Evolutionary conservation across 1,140 invertebrate species (phyloP).

Genomic region (Drosophila baimaii): DNA sequence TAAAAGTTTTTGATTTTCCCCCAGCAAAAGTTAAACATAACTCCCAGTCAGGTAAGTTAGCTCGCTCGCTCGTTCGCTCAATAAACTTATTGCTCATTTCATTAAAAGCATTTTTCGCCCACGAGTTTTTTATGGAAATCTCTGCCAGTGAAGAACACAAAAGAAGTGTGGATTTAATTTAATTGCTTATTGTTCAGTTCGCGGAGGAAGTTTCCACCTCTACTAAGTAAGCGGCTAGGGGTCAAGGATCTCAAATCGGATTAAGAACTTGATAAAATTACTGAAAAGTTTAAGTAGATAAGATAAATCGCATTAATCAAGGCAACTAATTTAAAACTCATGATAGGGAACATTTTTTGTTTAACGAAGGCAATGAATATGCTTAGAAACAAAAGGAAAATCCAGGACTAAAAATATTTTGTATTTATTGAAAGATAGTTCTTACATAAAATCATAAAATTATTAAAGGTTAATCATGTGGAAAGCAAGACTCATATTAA

Average conservation of each 20-base stretch:
- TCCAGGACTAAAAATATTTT: too few species aligned
- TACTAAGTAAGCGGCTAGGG: constrained; percentile 4
- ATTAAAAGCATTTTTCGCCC: constrained; percentile 54
- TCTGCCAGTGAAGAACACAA: constrained; percentile 13
- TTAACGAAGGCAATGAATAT: background rate
- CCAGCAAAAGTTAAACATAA: constrained; percentile 62
- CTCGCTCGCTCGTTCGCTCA: constrained; percentile 45
- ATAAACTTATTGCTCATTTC: constrained; percentile 62
- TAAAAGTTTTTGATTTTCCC: constrained; percentile 42
- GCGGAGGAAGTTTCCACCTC: constrained; percentile 9
- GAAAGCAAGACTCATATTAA: too few species aligned
- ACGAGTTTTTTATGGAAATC: constrained; percentile 15
- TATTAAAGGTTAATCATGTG: too few species aligned
- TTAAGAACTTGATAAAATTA: constrained; percentile 47
- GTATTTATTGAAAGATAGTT: background rate
- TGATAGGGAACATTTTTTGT: background rate
- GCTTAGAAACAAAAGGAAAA: background rate
- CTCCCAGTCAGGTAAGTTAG: constrained; percentile 45
- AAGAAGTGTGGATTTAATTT: constrained; percentile 61
- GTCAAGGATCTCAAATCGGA: constrained; percentile 35
- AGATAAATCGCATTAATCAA: constrained; percentile 8
- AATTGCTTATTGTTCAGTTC: constrained; percentile 56
- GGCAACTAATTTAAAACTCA: background rate
- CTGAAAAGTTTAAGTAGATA: constrained; percentile 18
- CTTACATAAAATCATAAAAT: background rate